Evolutionary conservation across 1,140 invertebrate species (phyloP).

Genomic region (Bombus confusus): DNA sequence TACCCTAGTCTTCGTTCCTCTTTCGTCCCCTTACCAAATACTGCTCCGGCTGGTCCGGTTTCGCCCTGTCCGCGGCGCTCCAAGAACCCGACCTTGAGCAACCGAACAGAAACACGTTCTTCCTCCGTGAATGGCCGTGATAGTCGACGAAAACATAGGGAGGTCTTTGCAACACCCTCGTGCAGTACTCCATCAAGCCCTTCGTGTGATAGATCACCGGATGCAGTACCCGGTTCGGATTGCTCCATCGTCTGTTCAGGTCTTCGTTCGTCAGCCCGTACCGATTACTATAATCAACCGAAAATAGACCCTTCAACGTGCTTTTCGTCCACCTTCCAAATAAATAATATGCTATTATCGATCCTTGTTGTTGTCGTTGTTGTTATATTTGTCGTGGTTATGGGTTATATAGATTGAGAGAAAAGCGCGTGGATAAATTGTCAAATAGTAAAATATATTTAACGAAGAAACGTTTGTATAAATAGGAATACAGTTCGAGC

Average conservation of each 20-base stretch:
- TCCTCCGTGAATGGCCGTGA: slow-evolving; percentile 94
- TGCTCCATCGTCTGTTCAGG: slow-evolving; percentile 91
- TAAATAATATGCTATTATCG: not conserved
- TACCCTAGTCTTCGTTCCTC: slow-evolving; percentile 19
- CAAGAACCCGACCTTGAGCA: slow-evolving; percentile 88
- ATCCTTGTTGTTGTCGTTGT: not conserved
- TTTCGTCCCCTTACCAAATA: slow-evolving; percentile 83
- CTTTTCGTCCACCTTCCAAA: fast-evolving
- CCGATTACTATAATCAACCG: slow-evolving; percentile 86
- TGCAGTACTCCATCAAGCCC: slow-evolving; percentile 86
- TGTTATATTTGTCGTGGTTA: too few species aligned
- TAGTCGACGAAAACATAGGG: slow-evolving; percentile 93
- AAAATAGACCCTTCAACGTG: not conserved
- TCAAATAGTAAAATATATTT: too few species aligned
- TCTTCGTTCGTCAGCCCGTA: slow-evolving; percentile 92
- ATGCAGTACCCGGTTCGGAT: slow-evolving; percentile 88
- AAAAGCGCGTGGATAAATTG: too few species aligned
- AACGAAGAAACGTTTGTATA: too few species aligned
- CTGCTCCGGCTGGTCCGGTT: slow-evolving; percentile 84
- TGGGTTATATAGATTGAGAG: too few species aligned
- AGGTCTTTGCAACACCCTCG: slow-evolving; percentile 84
- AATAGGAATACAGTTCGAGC: too few species aligned
- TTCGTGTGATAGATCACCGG: slow-evolving; percentile 93
- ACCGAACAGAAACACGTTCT: slow-evolving; percentile 95
- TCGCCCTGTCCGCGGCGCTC: slow-evolving; percentile 83